Conservation (phyloP, 2,888 invertebrate species). For the Adineta ricciae region DNA sequence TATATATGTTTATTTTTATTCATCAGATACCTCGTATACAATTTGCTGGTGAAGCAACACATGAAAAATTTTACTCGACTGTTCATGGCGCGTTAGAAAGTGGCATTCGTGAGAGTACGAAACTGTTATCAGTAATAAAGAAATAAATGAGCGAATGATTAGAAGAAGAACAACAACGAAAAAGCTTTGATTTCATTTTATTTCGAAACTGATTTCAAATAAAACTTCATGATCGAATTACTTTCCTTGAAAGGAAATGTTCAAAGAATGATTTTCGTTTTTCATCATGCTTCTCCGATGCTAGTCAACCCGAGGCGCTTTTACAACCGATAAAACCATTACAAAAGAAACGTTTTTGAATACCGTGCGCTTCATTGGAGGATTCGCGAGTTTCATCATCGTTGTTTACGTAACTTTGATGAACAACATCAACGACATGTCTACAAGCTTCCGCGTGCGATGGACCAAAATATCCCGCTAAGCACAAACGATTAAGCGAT, state of each 20-base stretch:
- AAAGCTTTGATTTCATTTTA: not conserved
- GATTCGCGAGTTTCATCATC: not conserved
- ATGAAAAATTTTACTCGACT: slow-evolving; percentile 83
- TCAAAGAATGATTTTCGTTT: not conserved
- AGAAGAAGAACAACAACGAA: not conserved
- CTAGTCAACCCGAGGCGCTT: not conserved
- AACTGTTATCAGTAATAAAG: not conserved
- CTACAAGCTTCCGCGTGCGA: not conserved
- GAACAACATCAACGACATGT: not conserved
- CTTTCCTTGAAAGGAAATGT: not conserved
- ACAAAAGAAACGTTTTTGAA: slow-evolving; percentile 17
- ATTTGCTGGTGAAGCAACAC: slow-evolving; percentile 90
- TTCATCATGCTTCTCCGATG: not conserved
- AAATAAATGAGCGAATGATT: not conserved
- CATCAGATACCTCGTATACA: slow-evolving; percentile 58
- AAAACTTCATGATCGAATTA: not conserved
- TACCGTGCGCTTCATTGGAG: not conserved
- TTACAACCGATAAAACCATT: slow-evolving; percentile 18
- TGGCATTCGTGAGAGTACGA: slow-evolving; percentile 53
- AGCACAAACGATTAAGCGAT: not conserved
- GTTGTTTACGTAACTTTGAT: not conserved
- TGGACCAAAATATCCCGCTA: not conserved
- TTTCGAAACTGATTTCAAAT: not conserved
- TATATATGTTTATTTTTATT: not conserved
- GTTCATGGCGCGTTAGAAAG: slow-evolving; percentile 84